Base-by-base conservation (phyloP, 2,113 vertebrate species). In the Pangasianodon gigas region DNA sequence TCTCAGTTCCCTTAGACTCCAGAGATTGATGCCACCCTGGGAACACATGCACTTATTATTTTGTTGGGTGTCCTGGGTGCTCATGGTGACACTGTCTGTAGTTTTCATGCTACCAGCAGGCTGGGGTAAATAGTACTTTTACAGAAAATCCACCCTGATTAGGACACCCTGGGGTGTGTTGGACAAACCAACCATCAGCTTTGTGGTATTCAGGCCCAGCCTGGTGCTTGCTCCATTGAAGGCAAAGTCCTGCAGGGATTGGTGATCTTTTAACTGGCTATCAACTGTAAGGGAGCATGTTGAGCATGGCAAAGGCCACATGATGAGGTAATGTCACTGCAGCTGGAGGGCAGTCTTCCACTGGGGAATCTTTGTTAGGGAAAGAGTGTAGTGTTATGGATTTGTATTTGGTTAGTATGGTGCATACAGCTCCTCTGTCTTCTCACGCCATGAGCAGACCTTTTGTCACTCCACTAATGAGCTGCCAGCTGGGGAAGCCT, bases 401-500 rank as follows among this genome's bases (percentile, higher is more conserved):
- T 51, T 37, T 48, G 24, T 65, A 85, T 65, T 85, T 48, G 26
- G 37, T 85, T 85, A 48, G 41, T 51, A 67, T 65, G 60, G 44
- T 1, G 3, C 37, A 85, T 62, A 62, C 24, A 65, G 21, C 83
- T 85, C 24, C 41, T 85, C 37, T 85, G 84, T 48, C 44, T 48
- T 86, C 84, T 86, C 62, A 62, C 21, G 8, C 84, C 62, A 69
- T 48, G 62, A 69, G 41, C 7, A 69, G 46, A 86, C 60, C 84
- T 86, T 86, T 86, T 84, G 82, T 84, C 82, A 84, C 37, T 62
- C 56, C 24, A 69, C 65, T 67, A 86, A 86, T 86, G 62, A 86
- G 62, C 84, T 32, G 16, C 84, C 84, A 86, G 65, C 84, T 86
- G 65, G 46, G 65, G 62, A 85, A 37, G 62, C 62, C 44, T 52